Base-by-base conservation (phyloP, 2,797 vertebrate species). In the Crocidura indochinensis region DNA sequence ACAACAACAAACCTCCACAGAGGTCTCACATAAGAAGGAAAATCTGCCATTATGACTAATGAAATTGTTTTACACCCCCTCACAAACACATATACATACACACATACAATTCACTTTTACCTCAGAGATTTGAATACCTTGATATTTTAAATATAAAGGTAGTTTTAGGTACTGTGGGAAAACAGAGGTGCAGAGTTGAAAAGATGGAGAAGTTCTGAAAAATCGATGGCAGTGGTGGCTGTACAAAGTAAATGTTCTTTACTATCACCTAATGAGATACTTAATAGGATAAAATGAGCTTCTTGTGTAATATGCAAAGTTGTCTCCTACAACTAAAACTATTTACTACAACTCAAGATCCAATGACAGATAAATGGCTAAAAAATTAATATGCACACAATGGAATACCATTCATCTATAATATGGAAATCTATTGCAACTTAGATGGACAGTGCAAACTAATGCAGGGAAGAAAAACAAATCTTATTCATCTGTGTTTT, bases 11-110 rank as follows among this genome's bases (percentile, higher is more conserved):
- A 49, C 11, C 11, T 77, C 67, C 22, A 38, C 4, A 20, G 27
- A 69, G 10, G 10, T 9, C 15, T 2, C 0, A 0, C 1, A 2
- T 0, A 1, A 6, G 19, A 19, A 71, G 19, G n/a, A 84, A 71
- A 77, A 49, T 1, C 10, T 1, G 22, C 9, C 29, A 22, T 29
- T 88, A 53, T n/a, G 53, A 60, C n/a, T 51, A 46, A 62, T 10
- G 24, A 74, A 14, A 6, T 24, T 20, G 56, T 20, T 20, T 60
- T 60, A 60, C 56, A 20, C 56, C 19, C 56, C 19, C 17, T 6
- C 56, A 60, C 17, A 60, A 4, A 19, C 56, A 60, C 53, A n/a
- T 15, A 73, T 60, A 75, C 20, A 8, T 49, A 46, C 20, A 29
- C 10, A 68, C 20, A 31, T 12, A 12, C 49, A 12, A 53, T 72